Base-by-base conservation (phyloP, 2,888 invertebrate genomes). In the Dolomedes plantarius region DNA sequence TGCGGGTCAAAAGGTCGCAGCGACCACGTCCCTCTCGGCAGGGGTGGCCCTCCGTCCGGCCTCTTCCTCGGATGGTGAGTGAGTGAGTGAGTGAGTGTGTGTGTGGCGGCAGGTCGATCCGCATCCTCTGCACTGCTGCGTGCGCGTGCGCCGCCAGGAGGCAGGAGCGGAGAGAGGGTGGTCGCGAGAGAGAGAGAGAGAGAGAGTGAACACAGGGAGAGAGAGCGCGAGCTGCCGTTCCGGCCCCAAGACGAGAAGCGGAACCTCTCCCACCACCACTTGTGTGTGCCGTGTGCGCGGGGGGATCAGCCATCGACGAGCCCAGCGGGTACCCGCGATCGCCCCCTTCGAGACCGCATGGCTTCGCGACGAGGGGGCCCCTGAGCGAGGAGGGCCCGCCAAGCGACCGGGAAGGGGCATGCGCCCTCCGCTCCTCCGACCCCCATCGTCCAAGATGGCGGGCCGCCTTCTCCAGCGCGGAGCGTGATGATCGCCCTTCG, bases 1-100 rank as follows among this genome's bases (percentile, higher is more conserved):
- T 31, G 71, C 71, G 85, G 85, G 85, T 85, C 85, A 78, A 85
- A 85, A 85, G 85, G 85, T 85, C 85, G 78, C 83, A 71, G 46
- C 69, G 77, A 72, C 82, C 82, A 82, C 82, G 83, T 76, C 76
- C 81, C 81, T 67, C 62, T 72, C 64, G 73, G 72, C 36, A 50
- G 65, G 64, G 76, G 83, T 31, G 71, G 6, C 27, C 67, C 28
- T 27, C 31, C 41, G 41, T 46, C 56, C 23, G 56, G 5, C 23
- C 56, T 23, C 23, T 23, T 16, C 16, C 13, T 39, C 71, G 71
- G 79, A 62, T 64, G 69, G 71, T 39, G 68, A 68, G 76, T 27
- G 68, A 31, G 46, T 27, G 32, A 1, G 65, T 19, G 5, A 9
- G 56, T 23, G 23, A 9, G 64, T 16, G 11, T n/a, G n/a, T n/a